phyloP scores from a whole-genome alignment of 2,113 vertebrate genomes.

The Fulica atra region DNA sequence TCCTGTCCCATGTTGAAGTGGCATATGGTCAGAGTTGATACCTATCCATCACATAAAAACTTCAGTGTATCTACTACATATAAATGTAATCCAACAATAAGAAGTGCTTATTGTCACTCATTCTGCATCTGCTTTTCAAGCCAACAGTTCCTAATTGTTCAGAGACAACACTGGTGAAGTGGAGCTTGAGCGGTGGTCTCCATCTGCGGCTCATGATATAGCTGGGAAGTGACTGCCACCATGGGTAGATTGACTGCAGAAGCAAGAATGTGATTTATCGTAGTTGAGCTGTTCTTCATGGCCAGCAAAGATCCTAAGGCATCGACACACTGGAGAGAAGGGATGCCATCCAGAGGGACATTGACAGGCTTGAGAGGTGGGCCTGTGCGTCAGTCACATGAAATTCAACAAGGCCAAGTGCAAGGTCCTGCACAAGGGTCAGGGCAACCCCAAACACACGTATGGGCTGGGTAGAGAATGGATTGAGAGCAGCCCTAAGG shows the following conservation, averaged over 20 bases:
- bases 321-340: neutral
- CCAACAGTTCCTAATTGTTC: neutral
- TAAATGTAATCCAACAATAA: neutral
- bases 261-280: neutral
- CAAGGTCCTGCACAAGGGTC: no score
- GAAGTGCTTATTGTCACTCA: neutral
- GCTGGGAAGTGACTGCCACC: neutral
- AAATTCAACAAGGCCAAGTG: no score
- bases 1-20: neutral
- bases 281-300: neutral
- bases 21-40: neutral
- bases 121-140: neutral
- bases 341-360: no score
- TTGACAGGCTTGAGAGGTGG: no score
- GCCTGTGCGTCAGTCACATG: no score
- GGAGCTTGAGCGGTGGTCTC: neutral
- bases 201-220: neutral
- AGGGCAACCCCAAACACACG: no score
- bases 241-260: neutral
- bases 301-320: neutral
- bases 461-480: no score
- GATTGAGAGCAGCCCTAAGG: no score
- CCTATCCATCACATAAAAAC: neutral
- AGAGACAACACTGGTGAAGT: neutral
- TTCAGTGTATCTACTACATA: neutral